Percentiles rank a stretch among this genome's conserved stretches.
These are phyloP conservation scores for Aplysina aerophoba DNA, from an alignment of 37 sponge, comb jelly and placozoan genomes.

Conservation along the genomic window DNA sequence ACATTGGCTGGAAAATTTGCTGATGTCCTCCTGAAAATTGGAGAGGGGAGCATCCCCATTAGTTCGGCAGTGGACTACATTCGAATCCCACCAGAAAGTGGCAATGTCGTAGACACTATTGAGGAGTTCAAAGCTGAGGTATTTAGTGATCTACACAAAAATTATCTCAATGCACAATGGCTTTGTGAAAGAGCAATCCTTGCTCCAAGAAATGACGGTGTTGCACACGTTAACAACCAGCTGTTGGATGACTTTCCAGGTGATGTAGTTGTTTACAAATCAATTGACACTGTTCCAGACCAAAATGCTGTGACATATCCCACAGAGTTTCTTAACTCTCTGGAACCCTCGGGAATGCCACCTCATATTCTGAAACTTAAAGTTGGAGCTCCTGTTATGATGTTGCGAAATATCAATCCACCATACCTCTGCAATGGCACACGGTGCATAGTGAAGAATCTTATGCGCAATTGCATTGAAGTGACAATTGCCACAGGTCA, in stretches of 20 bases:
- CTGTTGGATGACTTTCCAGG: slow-evolving; percentile 14
- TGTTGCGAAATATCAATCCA: slow-evolving; percentile 32
- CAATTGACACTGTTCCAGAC: slow-evolving; percentile 26
- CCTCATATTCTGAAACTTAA: slow-evolving; percentile 29
- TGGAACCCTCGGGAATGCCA: slow-evolving; percentile 32
- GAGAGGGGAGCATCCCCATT: slow-evolving; percentile 15
- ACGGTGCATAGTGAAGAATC: slow-evolving; percentile 12
- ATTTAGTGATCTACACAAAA: not conserved
- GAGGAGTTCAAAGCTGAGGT: not conserved
- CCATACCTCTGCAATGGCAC: slow-evolving; percentile 40
- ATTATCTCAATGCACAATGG: slow-evolving; percentile 18
- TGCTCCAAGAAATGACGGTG: slow-evolving; percentile 35
- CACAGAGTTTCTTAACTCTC: slow-evolving; percentile 37
- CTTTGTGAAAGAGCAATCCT: slow-evolving; percentile 37
- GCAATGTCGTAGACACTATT: not conserved
- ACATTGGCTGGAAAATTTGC: slow-evolving; percentile 21
- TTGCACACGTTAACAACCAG: slow-evolving; percentile 6
- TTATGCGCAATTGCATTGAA: slow-evolving; percentile 5
- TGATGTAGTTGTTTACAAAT: slow-evolving; percentile 4
- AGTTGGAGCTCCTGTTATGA: slow-evolving; percentile 24
- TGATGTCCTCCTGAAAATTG: not conserved
- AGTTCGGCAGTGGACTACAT: not conserved
- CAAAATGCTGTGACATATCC: slow-evolving; percentile 29
- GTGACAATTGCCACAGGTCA: slow-evolving; percentile 7
- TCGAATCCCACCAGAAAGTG: not conserved